Conservation (phyloP, 2,888 invertebrate genomes). For the Oscheius sp. region DNA sequence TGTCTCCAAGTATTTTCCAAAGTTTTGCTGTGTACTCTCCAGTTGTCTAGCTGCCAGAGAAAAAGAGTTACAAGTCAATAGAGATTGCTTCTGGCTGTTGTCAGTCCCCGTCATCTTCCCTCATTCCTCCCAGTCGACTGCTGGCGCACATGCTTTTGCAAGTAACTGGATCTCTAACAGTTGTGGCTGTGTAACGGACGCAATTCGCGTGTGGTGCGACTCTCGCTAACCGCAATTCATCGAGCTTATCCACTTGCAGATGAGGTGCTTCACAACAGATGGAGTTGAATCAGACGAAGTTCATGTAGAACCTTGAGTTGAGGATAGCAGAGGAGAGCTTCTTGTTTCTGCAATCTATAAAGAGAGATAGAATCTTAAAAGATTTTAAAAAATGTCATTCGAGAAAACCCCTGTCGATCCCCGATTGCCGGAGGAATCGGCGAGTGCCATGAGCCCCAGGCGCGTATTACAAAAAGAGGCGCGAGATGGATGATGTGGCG, state of each 20-base stretch:
- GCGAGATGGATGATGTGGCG: slow-evolving; percentile 16
- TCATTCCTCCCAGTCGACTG: not conserved
- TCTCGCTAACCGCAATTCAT: not conserved
- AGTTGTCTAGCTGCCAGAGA: too few species aligned
- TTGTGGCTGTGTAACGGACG: slow-evolving; percentile 27
- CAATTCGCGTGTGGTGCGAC: not conserved
- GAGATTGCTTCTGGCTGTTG: too few species aligned
- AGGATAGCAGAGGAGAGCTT: not conserved
- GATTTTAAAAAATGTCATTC: not conserved
- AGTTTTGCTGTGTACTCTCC: too few species aligned
- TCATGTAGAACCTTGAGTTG: too few species aligned
- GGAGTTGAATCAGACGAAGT: too few species aligned
- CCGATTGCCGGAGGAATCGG: not conserved
- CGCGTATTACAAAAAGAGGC: slow-evolving; percentile 14
- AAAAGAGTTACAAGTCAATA: too few species aligned
- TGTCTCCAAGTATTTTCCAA: too few species aligned
- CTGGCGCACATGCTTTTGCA: slow-evolving; percentile 12
- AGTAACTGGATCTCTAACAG: slow-evolving; percentile 26
- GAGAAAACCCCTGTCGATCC: not conserved
- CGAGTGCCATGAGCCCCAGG: slow-evolving; percentile 12
- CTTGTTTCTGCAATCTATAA: not conserved
- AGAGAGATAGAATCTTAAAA: not conserved
- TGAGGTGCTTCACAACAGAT: too few species aligned
- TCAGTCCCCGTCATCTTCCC: too few species aligned
- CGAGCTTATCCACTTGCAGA: not conserved